Base-by-base conservation (phyloP, 2,888 invertebrate species). In the Scrobipalpa atriplicella region DNA sequence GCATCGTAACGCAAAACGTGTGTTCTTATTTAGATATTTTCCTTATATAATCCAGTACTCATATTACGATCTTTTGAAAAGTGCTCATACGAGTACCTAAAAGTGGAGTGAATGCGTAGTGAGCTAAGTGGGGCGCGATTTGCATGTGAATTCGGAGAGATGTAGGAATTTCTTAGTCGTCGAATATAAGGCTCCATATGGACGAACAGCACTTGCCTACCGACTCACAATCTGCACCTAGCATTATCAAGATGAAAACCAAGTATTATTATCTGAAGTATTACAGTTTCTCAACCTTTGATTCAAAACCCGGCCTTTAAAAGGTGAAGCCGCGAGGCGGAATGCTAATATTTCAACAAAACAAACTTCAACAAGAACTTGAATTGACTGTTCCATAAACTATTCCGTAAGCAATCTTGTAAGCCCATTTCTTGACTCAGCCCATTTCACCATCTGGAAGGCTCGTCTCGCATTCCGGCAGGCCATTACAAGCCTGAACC, bases 111-210 rank as follows among this genome's bases (percentile, higher is more conserved):
- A 47, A 47, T 16, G 47, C 47, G n/a, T 47, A 16, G 47, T n/a
- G 16, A 47, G 47, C 47, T 47, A 47, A 47, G 16, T 47, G 47
- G n/a, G 47, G 6, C 47, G 47, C 9, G 3, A 47, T 47, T 47
- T 47, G 47, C 47, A 47, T 47, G 47, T 47, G 47, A 47, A 47
- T 47, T 47, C 47, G 47, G n/a, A n/a, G n/a, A n/a, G 47, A n/a
- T 47, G 47, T 47, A n/a, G 47, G 47, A 47, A 47, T 47, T 39
- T n/a, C 47, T 47, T 47, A 47, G 47, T 47, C 47, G 47, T 47
- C 16, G 16, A n/a, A n/a, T 16, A 16, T 47, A 16, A 47, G 8
- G 47, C 1, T 16, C 47, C n/a, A 47, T 7, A 47, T 16, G 47
- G 10, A 47, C 47, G 43, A n/a, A n/a, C n/a, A n/a, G n/a, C 29